Base-by-base conservation (phyloP, 2,797 vertebrate species). In the Etheostoma perlongum region DNA sequence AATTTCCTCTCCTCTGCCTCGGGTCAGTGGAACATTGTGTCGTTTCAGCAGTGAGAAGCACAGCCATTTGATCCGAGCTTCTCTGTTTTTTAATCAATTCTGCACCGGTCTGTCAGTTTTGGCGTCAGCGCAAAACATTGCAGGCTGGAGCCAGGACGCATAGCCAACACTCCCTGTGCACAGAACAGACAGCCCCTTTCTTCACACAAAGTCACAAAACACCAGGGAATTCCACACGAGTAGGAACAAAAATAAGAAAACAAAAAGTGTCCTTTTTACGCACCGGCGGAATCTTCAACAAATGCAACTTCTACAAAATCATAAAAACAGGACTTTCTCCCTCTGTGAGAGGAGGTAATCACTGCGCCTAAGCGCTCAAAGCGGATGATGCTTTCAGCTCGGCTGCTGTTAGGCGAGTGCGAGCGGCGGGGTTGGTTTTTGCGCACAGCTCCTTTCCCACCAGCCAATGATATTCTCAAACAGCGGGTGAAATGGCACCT, bases 331-430 rank as follows among this genome's bases (percentile, higher is more conserved):
- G 80, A 88, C 88, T 92, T 88, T 85, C 72, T 63, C 76, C 67
- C 66, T 46, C 46, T 67, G 47, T 76, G 79, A 78, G 80, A 86
- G 85, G 74, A 84, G 93, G 79, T 79, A 90, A 87, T 90, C 90
- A 85, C 77, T 93, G 90, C 8, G 88, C 74, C 89, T 90, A 85
- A 82, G 87, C 88, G 91, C 91, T 91, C 88, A 58, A 91, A 94
- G 93, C 84, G 93, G 88, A 91, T 61, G 96, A 91, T 97, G 96
- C 89, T 93, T 87, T 94, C 96, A 94, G 95, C 94, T 96, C 94
- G 93, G 94, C 95, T 96, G 96, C 97, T 97, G 96, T 95, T 95
- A 95, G 91, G 93, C 72, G 94, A 95, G 94, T 96, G 96, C 92
- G 94, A 94, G 66, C 95, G 84, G 92, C 81, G 85, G 92, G 94